These are phyloP conservation scores for Leucoraja erinaceus DNA, from an alignment of 2,113 vertebrate genomes.

Conservation along the genomic window DNA sequence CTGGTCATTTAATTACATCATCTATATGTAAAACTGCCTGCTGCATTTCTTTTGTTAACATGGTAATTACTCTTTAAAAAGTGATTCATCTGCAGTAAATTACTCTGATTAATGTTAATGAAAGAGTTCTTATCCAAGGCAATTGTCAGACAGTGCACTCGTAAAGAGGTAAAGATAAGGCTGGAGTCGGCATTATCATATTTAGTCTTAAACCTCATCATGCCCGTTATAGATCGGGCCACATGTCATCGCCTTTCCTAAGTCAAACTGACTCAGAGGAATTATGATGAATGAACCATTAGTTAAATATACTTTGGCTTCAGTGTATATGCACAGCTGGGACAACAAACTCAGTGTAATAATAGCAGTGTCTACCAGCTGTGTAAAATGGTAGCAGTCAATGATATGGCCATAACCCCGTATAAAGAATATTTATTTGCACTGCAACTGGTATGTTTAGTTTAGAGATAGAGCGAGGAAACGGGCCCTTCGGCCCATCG, in stretches of 20 bases:
- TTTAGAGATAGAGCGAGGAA: too few relatives aligned
- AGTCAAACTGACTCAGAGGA: not conserved
- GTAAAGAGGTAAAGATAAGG: not conserved
- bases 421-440: not conserved
- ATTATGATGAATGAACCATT: not conserved
- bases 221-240: not conserved
- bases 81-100: not conserved
- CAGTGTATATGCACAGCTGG: not conserved
- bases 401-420: not conserved
- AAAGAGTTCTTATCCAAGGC: not conserved
- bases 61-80: not conserved
- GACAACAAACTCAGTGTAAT: not conserved
- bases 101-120: not conserved
- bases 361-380: not conserved
- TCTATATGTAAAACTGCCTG: not conserved
- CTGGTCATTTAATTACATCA: not conserved
- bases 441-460: too few relatives aligned
- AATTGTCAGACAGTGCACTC: not conserved
- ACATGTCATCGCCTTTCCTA: not conserved
- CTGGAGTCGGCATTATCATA: not conserved
- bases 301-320: not conserved
- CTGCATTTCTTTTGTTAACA: not conserved
- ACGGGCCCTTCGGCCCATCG: too few relatives aligned
- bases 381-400: not conserved
- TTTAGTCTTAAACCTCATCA: not conserved